These are phyloP conservation scores for Nephotettix cincticeps DNA, from an alignment of 1,140 invertebrate species.

Conservation along the genomic window DNA sequence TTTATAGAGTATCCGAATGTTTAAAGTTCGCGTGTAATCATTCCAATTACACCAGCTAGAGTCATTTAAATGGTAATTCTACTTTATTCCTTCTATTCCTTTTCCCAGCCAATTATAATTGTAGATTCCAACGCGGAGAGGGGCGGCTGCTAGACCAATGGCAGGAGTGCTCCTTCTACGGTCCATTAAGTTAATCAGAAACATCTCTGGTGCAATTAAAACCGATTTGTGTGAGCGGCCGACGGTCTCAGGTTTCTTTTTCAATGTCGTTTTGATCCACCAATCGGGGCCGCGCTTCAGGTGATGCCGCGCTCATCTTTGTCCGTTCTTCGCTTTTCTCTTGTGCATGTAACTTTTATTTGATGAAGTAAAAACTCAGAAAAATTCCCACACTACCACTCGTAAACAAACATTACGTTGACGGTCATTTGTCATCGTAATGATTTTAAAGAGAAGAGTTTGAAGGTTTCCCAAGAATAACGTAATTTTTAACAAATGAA, in stretches of 20 bases:
- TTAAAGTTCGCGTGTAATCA: not conserved
- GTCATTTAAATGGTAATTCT: conserved; percentile 1
- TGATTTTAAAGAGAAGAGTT: no score
- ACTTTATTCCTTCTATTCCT: not conserved
- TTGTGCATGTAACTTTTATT: no score
- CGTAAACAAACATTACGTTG: no score
- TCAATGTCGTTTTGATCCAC: not conserved
- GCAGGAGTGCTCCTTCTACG: not conserved
- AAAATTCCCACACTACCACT: no score
- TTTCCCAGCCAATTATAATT: conserved; percentile 12
- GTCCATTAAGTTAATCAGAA: conserved; percentile 9
- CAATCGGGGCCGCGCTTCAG: not conserved
- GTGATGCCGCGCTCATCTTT: not conserved
- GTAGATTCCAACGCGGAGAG: not conserved
- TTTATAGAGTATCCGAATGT: not conserved
- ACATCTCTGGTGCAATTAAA: conserved; percentile 4
- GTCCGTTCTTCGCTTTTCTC: no score
- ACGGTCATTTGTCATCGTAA: no score
- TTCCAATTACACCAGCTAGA: not conserved
- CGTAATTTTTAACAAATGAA: no score
- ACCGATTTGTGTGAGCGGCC: not conserved
- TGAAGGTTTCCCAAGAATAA: no score
- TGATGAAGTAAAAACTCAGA: no score
- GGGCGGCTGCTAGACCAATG: not conserved
- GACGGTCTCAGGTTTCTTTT: not conserved